Conservation (phyloP, 1,140 invertebrate species). For the Drosophila albomicans region DNA sequence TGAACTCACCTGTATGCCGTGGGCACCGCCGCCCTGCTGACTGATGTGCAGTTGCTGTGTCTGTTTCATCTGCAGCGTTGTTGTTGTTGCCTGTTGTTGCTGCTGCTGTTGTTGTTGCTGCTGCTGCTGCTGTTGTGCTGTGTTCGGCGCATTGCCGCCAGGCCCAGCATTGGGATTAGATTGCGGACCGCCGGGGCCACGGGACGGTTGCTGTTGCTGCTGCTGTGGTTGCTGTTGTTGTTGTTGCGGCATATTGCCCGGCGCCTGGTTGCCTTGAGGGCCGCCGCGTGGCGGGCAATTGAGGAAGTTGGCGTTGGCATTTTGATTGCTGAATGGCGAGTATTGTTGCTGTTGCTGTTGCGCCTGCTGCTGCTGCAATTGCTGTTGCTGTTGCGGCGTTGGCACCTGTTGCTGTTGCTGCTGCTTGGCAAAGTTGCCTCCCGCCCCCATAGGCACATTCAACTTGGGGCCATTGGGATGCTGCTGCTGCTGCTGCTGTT, state of each 20-base stretch:
- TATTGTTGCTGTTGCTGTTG: conserved; percentile 88
- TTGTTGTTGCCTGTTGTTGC: conserved; percentile 77
- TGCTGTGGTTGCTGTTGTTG: conserved; percentile 61
- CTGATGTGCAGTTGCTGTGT: conserved; percentile 94
- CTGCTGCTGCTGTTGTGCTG: conserved; percentile 50
- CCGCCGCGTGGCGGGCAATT: conserved; percentile 79
- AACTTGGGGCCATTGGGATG: conserved; percentile 70
- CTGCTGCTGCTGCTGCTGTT: conserved; percentile 63
- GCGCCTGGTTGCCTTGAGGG: conserved; percentile 86
- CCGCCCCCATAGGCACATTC: conserved; percentile 78
- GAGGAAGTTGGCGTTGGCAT: conserved; percentile 78
- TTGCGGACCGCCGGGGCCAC: conserved; percentile 62
- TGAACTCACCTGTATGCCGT: conserved; percentile 90
- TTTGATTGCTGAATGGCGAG: conserved; percentile 87
- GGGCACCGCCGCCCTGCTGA: conserved; percentile 89
- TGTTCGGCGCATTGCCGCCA: conserved; percentile 60
- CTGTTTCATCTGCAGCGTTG: conserved; percentile 92
- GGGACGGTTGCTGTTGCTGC: conserved; percentile 69
- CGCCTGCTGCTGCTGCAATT: conserved; percentile 86
- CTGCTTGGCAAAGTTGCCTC: conserved; percentile 84
- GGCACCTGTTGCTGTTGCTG: conserved; percentile 85
- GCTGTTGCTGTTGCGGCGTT: conserved; percentile 87
- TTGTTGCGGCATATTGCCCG: conserved; percentile 86
- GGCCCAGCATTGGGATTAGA: conserved; percentile 71
- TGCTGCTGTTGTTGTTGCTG: conserved; percentile 51